phyloP scores from a whole-genome alignment of 2,113 vertebrate species.

The Anolis carolinensis region DNA sequence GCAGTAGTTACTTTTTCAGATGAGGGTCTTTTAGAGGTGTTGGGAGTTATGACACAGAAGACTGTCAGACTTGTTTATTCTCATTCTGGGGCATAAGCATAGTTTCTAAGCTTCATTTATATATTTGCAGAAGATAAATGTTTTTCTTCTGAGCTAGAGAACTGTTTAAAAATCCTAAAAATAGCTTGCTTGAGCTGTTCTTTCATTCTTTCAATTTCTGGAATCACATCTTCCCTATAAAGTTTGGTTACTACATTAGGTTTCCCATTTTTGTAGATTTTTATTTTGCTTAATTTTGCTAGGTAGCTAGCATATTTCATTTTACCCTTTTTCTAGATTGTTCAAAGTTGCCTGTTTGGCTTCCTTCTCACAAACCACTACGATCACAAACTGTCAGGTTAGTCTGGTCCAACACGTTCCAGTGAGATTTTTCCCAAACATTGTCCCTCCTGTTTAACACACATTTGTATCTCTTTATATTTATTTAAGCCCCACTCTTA shows the following conservation, averaged over 20 bases:
- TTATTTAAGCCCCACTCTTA: background rate
- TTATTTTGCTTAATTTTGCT: background rate
- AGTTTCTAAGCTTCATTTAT: no score
- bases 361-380: background rate
- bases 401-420: background rate
- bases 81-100: no score
- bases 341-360: no score
- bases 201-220: background rate
- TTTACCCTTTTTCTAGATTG: background rate
- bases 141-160: no score
- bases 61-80: no score
- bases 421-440: background rate
- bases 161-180: background rate
- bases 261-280: background rate
- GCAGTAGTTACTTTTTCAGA: no score
- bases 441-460: background rate
- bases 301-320: background rate
- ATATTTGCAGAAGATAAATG: no score
- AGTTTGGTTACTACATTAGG: background rate
- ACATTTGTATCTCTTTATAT: background rate
- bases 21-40: no score
- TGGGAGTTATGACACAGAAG: no score
- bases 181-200: rapidly evolving
- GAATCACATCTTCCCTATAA: background rate
- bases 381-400: background rate